Evolutionary conservation across 2,888 invertebrate species (phyloP), one percentile per base, ranked within the genome.

Genomic region (Meliscaeva auricollis): DNA sequence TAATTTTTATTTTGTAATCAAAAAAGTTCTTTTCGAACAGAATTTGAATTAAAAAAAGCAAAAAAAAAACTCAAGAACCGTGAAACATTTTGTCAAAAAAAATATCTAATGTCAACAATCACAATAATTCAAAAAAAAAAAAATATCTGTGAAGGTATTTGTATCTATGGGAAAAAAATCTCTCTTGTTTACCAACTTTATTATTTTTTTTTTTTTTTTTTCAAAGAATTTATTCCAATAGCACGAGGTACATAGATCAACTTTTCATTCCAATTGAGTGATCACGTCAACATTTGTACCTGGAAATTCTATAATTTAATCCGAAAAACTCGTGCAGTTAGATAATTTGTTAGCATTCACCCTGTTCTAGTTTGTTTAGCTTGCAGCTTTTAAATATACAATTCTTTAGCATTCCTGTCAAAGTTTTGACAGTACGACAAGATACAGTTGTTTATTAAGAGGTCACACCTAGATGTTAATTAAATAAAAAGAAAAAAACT

Each of bases 181-280:
- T 44, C 62, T 26, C n/a, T n/a, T n/a, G n/a, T n/a, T n/a, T n/a
- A n/a, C n/a, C 20, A 11, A 13, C 22, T 58, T 38, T 1, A 13
- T 22, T 54, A 3, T 32, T 15, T 9, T 32, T 2, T 35, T 5
- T 58, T 38, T 58, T 20, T 56, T 20, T 32, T 6, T 11, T n/a
- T n/a, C n/a, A n/a, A n/a, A 11, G 5, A 35, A 56, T 35, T 38
- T 5, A 11, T 44, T 26, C 8, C 11, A 8, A 44, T 44, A 22
- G n/a, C 3, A 35, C 9, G 6, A 6, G 35, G 13, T 6, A 38
- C 11, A 9, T 26, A 41, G 15, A 41, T 13, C 62, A 44, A 44
- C 44, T 58, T 58, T 62, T 44, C 26, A 41, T 62, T 62, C 62
- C 62, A 44, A 62, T 30, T 62, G 41, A 62, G 62, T 62, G 62